Conservation (phyloP, 2,888 invertebrate species). For the Philereme transversata region DNA sequence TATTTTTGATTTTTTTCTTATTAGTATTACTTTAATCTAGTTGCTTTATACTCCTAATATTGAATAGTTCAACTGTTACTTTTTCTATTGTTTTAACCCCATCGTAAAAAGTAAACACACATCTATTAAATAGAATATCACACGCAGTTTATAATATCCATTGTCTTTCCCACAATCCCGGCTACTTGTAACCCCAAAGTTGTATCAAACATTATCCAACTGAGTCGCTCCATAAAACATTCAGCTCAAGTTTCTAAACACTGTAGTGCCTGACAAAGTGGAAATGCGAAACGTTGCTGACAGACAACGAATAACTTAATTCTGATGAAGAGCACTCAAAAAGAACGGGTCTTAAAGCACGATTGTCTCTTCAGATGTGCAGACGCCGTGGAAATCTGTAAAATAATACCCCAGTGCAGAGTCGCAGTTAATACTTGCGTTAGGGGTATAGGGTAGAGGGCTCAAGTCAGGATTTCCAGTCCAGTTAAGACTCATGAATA, state of each 20-base stretch:
- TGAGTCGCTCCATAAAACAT: slow-evolving; percentile 37
- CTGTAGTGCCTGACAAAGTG: slow-evolving; percentile 42
- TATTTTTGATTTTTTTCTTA: too few species aligned
- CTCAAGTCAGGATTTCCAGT: too few species aligned
- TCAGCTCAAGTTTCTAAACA: slow-evolving; percentile 39
- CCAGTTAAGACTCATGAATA: too few species aligned
- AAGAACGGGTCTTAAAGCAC: slow-evolving; percentile 60
- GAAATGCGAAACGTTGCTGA: slow-evolving; percentile 50
- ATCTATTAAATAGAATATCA: slow-evolving; percentile 11
- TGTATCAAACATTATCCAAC: slow-evolving; percentile 37
- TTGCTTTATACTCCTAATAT: too few species aligned
- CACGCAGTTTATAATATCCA: slow-evolving; percentile 27
- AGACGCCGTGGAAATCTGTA: slow-evolving; percentile 72
- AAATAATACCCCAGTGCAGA: slow-evolving; percentile 61
- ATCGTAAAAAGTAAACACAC: slow-evolving; percentile 3
- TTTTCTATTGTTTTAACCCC: neutral
- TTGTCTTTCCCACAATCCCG: slow-evolving; percentile 28
- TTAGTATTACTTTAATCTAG: too few species aligned
- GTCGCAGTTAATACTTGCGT: slow-evolving; percentile 8
- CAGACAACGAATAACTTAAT: slow-evolving; percentile 63
- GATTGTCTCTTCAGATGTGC: slow-evolving; percentile 66
- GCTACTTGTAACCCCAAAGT: slow-evolving; percentile 33
- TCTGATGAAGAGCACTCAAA: slow-evolving; percentile 67
- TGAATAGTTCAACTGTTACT: too few species aligned
- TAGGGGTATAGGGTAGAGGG: neutral